Conservation (phyloP, 2,113 vertebrate genomes). For the Poeciliopsis turrubarensis region DNA sequence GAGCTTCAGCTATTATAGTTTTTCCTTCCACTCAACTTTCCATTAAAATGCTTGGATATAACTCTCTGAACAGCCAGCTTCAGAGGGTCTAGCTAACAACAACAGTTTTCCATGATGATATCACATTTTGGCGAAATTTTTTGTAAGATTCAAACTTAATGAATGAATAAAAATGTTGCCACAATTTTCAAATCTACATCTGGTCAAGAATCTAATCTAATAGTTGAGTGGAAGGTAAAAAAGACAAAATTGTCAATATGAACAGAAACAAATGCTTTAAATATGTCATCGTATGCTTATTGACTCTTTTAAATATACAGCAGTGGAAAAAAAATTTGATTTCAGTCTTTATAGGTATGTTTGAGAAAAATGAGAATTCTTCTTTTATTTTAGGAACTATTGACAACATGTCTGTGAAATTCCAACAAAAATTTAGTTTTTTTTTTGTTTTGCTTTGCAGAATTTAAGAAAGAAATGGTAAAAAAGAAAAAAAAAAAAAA, state of each 20-base stretch:
- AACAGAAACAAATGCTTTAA: too few species aligned
- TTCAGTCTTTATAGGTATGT: too few species aligned
- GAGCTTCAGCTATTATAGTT: neutral
- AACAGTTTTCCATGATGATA: neutral
- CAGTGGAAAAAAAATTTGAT: too few species aligned
- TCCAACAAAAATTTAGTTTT: too few species aligned
- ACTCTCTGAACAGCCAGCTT: neutral
- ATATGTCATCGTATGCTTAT: too few species aligned
- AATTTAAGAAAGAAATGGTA: too few species aligned
- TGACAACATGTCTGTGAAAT: too few species aligned
- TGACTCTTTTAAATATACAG: too few species aligned
- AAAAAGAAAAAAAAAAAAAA: too few species aligned
- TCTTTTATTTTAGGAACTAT: too few species aligned
- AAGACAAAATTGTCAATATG: neutral
- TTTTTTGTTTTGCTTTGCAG: too few species aligned
- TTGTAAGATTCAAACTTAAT: neutral
- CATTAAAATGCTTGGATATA: neutral
- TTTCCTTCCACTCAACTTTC: neutral
- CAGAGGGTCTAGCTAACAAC: neutral
- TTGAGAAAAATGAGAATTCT: too few species aligned
- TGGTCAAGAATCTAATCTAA: neutral
- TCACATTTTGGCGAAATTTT: neutral
- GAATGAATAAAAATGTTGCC: neutral
- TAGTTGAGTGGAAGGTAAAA: neutral
- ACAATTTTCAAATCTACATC: neutral